Base-by-base conservation (phyloP, 2,113 vertebrate genomes). In the Spea multiplicata region DNA sequence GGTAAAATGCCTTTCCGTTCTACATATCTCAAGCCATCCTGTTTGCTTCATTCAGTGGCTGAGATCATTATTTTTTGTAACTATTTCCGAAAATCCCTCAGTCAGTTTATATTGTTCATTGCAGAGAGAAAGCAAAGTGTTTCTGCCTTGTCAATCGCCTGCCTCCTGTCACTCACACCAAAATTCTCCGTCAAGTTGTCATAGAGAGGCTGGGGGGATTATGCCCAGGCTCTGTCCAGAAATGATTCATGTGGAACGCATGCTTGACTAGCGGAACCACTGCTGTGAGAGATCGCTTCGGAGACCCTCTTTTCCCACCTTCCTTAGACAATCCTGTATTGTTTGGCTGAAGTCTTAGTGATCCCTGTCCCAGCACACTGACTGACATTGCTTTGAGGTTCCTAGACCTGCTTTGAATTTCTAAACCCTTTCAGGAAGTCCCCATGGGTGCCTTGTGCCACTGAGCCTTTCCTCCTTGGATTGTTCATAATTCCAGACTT, bases 161-260 rank as follows among this genome's bases (percentile, higher is more conserved):
- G 79, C 87, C 87, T 80, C 84, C 90, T 84, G 84, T 87, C 91
- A 89, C 85, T 90, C 90, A 92, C 84, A 50, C 71, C 72, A 68
- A 81, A 66, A 90, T 90, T 86, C 89, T 88, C 87, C 89, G 88
- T 91, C 89, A 87, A 91, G 92, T 84, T 87, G 88, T 92, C 92
- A 93, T 86, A 87, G 91, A 85, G 62, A 80, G 83, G 84, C 84
- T 79, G 84, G 83, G 86, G 88, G 89, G 89, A 90, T 92, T 91
- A 89, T 87, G 85, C 87, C 66, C 83, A 3, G 55, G 86, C 88
- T 82, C 89, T 92, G 92, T 93, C 90, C 88, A 91, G 89, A 89
- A 78, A 83, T 85, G 91, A 93, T 87, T 93, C 88, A 91, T 90
- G 91, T 89, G 91, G 92, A 93, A 92, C 92, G 82, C 65, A 74